These are phyloP conservation scores for Coregonus sp. DNA, from an alignment of 2,797 vertebrate genomes.

Conservation along the genomic window DNA sequence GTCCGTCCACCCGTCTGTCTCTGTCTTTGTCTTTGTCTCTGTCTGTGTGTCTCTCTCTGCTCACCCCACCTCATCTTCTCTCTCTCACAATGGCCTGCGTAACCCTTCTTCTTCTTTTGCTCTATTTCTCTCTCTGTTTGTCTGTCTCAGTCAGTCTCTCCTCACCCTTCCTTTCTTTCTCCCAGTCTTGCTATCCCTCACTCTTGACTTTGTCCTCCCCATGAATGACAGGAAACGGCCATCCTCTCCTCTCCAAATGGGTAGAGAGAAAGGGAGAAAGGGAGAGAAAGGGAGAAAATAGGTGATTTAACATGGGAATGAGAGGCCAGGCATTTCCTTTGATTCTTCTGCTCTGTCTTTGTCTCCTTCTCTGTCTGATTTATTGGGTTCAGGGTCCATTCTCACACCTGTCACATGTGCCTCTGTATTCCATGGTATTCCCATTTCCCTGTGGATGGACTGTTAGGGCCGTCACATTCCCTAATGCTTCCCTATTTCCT, in stretches of 20 bases:
- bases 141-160: background rate
- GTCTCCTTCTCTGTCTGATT: constrained; percentile 41
- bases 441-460: constrained; percentile 30
- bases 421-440: constrained; percentile 18
- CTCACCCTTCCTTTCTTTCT: constrained; percentile 13
- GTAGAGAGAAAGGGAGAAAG: constrained; percentile 4
- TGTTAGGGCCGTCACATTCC: constrained; percentile 6
- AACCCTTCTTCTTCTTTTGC: background rate
- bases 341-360: constrained; percentile 37
- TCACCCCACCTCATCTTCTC: background rate
- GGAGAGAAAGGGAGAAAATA: constrained; percentile 22
- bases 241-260: constrained; percentile 39
- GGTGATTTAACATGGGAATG: constrained; percentile 51
- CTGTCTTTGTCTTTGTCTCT: constrained; percentile 20
- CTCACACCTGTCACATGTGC: constrained; percentile 22
- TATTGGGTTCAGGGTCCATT: constrained; percentile 37
- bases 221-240: constrained; percentile 59
- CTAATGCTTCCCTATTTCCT: constrained; percentile 10
- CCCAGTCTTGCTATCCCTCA: constrained; percentile 17
- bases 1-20: background rate
- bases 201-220: constrained; percentile 23
- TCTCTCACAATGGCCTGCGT: background rate
- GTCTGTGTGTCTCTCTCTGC: constrained; percentile 8
- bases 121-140: constrained; percentile 17
- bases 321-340: constrained; percentile 53